Base-by-base conservation (phyloP, 2,113 vertebrate species). In the Leptobrachium ailaonicum region DNA sequence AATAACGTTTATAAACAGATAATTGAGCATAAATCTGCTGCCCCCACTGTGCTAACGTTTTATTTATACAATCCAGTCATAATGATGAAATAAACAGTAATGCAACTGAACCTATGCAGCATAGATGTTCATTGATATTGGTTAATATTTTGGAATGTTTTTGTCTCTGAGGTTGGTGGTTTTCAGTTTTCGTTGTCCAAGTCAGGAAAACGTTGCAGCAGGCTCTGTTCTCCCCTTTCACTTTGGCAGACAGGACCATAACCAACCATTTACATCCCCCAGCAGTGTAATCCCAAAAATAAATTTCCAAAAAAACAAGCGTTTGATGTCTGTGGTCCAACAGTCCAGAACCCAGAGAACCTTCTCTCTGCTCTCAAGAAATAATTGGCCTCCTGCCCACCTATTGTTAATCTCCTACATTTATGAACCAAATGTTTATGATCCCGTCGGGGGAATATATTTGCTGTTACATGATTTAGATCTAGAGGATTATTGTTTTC, bases 401-500 rank as follows among this genome's bases (percentile, higher is more conserved):
- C 72, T 73, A 75, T 75, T 81, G 71, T 81, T 75, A 60, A 69
- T 42, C 40, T 12, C 45, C 41, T 50, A 32, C 71, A 81, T 75
- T 69, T 75, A 75, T 47, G 66, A 60, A 73, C 50, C 54, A 60
- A 56, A 63, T 75, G 66, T 75, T 75, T 74, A 81, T 81, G 71
- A 50, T 75, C 66, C 64, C 53, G 47, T 41, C 69, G 72, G 20
- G 79, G 67, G 54, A 50, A 81, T 74, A 68, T 81, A 81, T 75
- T 75, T 54, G n/a, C 71, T 66, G 40, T 75, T 32, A 50, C 56
- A 45, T 81, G 79, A 72, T 71, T 50, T 6, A 32, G n/a, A 43
- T 75, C 79, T 71, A 81, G 64, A 9, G 54, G n/a, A 60, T 75
- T 75, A 75, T 81, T 80, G 71, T 67, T 68, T 43, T 71, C 14